Percentiles rank a stretch among this genome's conserved stretches.
Evolutionary conservation across 1,140 invertebrate genomes (phyloP).

Genomic region (Phocides pigmalion): DNA sequence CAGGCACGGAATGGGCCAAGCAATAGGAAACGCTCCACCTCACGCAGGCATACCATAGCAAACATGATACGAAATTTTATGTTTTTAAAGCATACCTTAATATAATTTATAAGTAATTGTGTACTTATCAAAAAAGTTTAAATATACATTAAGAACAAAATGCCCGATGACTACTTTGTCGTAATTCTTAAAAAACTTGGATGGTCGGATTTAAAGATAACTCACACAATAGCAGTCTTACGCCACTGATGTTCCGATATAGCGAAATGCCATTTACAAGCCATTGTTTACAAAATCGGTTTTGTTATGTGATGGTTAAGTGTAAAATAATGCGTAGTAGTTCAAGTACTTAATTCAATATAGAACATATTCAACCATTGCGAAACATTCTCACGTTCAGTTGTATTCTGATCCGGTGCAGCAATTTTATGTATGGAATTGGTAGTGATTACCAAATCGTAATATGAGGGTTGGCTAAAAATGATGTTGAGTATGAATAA

Average conservation of each 20-base stretch:
- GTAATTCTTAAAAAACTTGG: slow-evolving; percentile 20
- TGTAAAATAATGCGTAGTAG: slow-evolving; percentile 47
- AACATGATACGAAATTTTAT: slow-evolving; percentile 48
- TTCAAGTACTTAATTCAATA: slow-evolving; percentile 33
- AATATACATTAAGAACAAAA: neutral
- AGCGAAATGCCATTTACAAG: slow-evolving; percentile 63
- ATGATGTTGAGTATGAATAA: no score
- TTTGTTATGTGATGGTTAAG: slow-evolving; percentile 53
- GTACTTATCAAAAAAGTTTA: neutral
- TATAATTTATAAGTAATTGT: neutral
- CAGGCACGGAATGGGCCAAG: slow-evolving; percentile 66
- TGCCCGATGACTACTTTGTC: neutral
- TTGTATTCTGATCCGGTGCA: slow-evolving; percentile 11
- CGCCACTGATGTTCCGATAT: slow-evolving; percentile 63
- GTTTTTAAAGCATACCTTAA: neutral
- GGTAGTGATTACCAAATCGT: slow-evolving; percentile 9
- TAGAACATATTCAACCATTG: slow-evolving; percentile 28
- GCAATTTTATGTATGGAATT: slow-evolving; percentile 5
- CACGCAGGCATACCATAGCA: slow-evolving; percentile 54
- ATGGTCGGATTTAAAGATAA: slow-evolving; percentile 49
- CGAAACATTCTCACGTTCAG: slow-evolving; percentile 38
- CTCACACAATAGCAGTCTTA: slow-evolving; percentile 61
- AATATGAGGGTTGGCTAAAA: no score
- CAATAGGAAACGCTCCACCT: slow-evolving; percentile 49
- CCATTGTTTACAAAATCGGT: slow-evolving; percentile 67